Percentiles rank a stretch among this genome's conserved stretches.
These are phyloP conservation scores for Junco hyemalis DNA, from an alignment of 2,113 vertebrate species.

Conservation along the genomic window DNA sequence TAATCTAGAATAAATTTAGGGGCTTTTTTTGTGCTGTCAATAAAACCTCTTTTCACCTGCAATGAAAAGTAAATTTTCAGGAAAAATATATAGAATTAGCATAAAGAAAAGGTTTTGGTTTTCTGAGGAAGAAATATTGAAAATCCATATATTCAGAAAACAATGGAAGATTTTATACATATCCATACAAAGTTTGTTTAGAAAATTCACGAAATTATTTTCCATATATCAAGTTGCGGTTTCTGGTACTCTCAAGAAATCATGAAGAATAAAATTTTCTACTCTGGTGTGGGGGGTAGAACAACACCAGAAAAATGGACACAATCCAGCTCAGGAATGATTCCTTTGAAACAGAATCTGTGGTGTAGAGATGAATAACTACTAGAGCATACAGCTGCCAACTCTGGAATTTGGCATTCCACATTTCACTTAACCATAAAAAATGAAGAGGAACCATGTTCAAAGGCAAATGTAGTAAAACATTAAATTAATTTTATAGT, in stretches of 20 bases:
- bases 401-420: constrained; percentile 54
- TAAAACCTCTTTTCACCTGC: not conserved
- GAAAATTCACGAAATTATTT: constrained; percentile 1
- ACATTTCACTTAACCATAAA: constrained; percentile 64
- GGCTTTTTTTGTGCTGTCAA: not conserved
- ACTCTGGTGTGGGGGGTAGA: not conserved
- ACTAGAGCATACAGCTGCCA: constrained; percentile 24
- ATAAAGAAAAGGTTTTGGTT: not conserved
- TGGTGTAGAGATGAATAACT: constrained; percentile 58
- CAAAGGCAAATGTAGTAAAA: constrained; percentile 59
- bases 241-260: not conserved
- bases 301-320: constrained; percentile 35
- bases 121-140: not conserved
- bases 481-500: constrained; percentile 66
- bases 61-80: not conserved
- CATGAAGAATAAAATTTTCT: not conserved
- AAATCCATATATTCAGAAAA: not conserved
- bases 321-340: constrained; percentile 33
- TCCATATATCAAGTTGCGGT: not conserved
- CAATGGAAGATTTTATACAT: not conserved
- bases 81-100: not conserved
- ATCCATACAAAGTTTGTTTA: not conserved
- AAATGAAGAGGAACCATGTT: constrained; percentile 62
- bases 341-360: constrained; percentile 61
- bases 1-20: not conserved